Percentiles rank a stretch among this genome's conserved stretches.
These are phyloP conservation scores for Kryptolebias marmoratus DNA, from an alignment of 2,113 vertebrate species.

Conservation along the genomic window DNA sequence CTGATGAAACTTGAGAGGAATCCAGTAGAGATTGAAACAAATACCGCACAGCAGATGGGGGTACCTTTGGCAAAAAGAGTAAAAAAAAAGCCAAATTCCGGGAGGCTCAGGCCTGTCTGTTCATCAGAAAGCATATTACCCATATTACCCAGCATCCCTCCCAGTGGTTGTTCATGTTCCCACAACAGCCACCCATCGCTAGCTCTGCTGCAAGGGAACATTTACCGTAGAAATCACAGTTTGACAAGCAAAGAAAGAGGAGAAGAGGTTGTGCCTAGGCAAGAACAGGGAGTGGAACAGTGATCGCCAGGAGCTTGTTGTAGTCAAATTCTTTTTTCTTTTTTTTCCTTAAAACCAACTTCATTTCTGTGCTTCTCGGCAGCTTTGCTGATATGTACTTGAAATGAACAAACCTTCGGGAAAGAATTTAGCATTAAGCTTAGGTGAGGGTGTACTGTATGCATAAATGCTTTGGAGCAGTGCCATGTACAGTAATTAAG, in stretches of 20 bases:
- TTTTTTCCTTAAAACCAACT: conserved; percentile 17
- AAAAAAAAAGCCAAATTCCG: conserved; percentile 14
- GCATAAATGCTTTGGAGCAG: conserved; percentile 8
- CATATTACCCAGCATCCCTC: conserved; percentile 57
- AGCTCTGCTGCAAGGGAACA: conserved; percentile 29
- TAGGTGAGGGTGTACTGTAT: conserved; percentile 13
- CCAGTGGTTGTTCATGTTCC: conserved; percentile 29
- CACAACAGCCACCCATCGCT: conserved; percentile 22
- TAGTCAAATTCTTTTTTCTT: conserved; percentile 36
- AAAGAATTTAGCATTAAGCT: conserved; percentile 29
- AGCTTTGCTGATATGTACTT: conserved; percentile 19
- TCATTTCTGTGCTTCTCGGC: conserved; percentile 20
- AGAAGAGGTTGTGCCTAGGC: conserved; percentile 24
- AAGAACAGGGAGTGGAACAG: background rate
- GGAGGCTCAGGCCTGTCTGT: conserved; percentile 21
- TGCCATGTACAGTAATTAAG: conserved; percentile 28
- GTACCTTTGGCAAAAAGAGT: conserved; percentile 22
- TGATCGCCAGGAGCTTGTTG: conserved; percentile 30
- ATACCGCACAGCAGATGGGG: conserved; percentile 20
- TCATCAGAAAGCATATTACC: conserved; percentile 50
- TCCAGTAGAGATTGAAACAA: background rate
- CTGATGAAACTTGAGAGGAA: background rate
- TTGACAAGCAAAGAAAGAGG: conserved; percentile 6
- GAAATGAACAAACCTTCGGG: conserved; percentile 40
- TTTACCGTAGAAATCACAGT: conserved; percentile 48